Conservation (phyloP, 2,797 vertebrate species). For the Phataginus tetradactyla region DNA sequence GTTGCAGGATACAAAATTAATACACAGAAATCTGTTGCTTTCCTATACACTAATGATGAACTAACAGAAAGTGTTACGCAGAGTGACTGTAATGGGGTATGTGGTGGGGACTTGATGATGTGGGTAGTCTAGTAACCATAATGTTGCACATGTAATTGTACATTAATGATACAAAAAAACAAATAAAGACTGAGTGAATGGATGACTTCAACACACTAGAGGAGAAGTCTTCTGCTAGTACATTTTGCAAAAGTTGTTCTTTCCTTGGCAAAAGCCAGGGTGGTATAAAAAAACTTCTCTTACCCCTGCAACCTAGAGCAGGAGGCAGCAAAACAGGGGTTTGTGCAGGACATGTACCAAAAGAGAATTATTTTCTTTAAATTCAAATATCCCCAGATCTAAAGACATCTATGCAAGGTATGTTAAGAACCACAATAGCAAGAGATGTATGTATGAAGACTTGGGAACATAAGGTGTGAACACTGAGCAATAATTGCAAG, state of each 20-base stretch:
- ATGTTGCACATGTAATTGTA: too few relatives aligned
- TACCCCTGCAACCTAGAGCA: background rate
- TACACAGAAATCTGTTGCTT: too few relatives aligned
- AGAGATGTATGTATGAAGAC: background rate
- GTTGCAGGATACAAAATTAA: too few relatives aligned
- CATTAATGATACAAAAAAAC: too few relatives aligned
- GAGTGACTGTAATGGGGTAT: too few relatives aligned
- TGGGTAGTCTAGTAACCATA: too few relatives aligned
- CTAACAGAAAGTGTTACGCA: too few relatives aligned
- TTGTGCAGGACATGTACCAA: background rate
- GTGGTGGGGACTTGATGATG: too few relatives aligned
- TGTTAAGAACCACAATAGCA: background rate
- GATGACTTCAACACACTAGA: background rate
- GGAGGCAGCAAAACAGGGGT: background rate
- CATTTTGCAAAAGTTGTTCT: background rate
- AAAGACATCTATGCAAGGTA: background rate
- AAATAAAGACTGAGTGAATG: background rate
- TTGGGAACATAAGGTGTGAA: background rate
- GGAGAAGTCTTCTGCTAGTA: background rate
- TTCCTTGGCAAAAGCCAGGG: background rate
- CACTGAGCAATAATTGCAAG: background rate
- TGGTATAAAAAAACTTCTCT: background rate
- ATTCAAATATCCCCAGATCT: background rate
- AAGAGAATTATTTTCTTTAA: background rate
- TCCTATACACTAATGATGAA: too few relatives aligned